These are phyloP conservation scores for Phenganax marumi DNA, from an alignment of 92 coral and sea anemone genomes.

Conservation along the genomic window DNA sequence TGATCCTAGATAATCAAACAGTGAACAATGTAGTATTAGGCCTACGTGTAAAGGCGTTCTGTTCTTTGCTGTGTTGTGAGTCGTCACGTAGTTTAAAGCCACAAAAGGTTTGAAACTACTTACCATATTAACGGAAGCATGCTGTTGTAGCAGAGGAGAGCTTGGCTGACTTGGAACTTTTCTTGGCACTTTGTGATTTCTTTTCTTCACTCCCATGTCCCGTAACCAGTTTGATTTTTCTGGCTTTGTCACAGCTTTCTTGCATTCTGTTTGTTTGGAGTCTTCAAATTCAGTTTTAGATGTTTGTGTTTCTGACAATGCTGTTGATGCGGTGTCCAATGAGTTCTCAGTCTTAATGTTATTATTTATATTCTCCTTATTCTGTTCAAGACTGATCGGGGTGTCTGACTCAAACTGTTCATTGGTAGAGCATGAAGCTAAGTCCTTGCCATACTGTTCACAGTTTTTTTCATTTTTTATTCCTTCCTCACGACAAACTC, in stretches of 20 bases:
- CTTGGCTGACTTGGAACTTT: constrained; percentile 21
- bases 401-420: background rate
- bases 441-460: no score
- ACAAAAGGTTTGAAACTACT: background rate
- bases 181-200: background rate
- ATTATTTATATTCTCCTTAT: constrained; percentile 25
- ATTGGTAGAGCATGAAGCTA: no score
- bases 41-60: no score
- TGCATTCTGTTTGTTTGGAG: constrained; percentile 1
- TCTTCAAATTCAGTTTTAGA: background rate
- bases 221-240: constrained; percentile 13
- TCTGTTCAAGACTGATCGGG: background rate
- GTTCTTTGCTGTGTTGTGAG: background rate
- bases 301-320: background rate
- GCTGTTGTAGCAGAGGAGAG: constrained; percentile 11
- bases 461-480: background rate
- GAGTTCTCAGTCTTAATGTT: background rate
- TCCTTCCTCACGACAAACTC: constrained; percentile 9
- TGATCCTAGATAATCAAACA: background rate
- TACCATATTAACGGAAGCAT: constrained; percentile 25
- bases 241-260: background rate
- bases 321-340: background rate
- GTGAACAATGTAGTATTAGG: background rate
- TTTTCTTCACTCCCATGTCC: constrained; percentile 18
- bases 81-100: background rate